These are phyloP conservation scores for Acanthosepion esculentum DNA, from an alignment of 2,888 invertebrate genomes.

Conservation along the genomic window DNA sequence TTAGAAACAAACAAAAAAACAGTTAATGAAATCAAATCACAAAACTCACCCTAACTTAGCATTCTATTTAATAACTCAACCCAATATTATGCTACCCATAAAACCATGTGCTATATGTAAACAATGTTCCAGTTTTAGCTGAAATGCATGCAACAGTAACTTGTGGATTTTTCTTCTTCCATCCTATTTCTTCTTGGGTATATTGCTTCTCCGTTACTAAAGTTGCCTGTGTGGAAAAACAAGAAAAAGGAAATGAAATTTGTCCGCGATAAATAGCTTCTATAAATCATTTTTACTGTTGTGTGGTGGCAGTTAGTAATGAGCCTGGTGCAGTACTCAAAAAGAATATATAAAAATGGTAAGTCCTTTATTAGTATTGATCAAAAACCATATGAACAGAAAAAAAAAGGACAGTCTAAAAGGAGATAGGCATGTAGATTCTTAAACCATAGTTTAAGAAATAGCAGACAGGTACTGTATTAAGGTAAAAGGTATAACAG, in stretches of 20 bases:
- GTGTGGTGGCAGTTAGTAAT: not conserved
- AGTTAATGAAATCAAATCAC: not conserved
- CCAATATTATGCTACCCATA: not conserved
- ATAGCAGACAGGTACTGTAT: not conserved
- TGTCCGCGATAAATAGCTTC: not conserved
- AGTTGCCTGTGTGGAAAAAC: not conserved
- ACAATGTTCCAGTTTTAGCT: not conserved
- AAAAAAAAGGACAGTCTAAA: not conserved
- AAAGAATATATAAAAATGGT: not conserved
- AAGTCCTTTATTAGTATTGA: not conserved
- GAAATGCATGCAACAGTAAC: not conserved
- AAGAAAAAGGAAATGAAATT: not conserved
- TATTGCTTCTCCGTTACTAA: not conserved
- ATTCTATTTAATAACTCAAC: not conserved
- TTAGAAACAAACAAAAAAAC: not conserved
- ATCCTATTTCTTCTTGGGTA: not conserved
- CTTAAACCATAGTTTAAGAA: not conserved
- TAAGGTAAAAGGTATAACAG: not conserved
- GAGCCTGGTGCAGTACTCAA: not conserved
- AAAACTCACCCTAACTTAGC: not conserved
- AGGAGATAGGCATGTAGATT: not conserved
- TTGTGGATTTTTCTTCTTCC: not conserved
- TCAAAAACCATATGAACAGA: not conserved
- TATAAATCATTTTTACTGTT: slow-evolving; percentile 21
- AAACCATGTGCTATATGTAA: not conserved